Evolutionary conservation across 1,140 invertebrate species (phyloP).

Genomic region (Scaptomyza hsui): DNA sequence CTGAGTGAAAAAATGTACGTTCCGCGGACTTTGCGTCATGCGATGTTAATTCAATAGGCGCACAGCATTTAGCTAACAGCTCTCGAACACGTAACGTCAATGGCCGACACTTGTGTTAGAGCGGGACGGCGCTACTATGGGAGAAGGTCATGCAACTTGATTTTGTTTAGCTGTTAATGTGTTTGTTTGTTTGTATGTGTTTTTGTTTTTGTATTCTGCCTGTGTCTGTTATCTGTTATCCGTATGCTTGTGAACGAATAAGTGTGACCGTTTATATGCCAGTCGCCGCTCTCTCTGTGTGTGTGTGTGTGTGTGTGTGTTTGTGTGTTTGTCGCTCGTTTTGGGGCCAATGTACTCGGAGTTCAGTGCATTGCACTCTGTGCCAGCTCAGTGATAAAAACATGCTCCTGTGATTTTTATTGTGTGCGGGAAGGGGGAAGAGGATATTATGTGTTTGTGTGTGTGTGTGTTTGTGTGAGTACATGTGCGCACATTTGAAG

Average conservation of each 20-base stretch:
- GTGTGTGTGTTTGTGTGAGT: background rate
- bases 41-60: constrained; percentile 79
- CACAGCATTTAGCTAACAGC: constrained; percentile 41
- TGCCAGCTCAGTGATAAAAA: constrained; percentile 1
- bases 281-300: background rate
- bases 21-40: constrained; percentile 79
- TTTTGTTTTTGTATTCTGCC: constrained; percentile 8
- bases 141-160: constrained; percentile 54
- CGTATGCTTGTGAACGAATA: constrained; percentile 29
- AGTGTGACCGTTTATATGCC: constrained; percentile 31
- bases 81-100: constrained; percentile 67
- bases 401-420: constrained; percentile 23
- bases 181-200: constrained; percentile 8
- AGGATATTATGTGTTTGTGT: background rate
- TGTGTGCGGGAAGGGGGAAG: too few species aligned
- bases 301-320: constrained; percentile 8
- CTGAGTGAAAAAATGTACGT: constrained; percentile 67
- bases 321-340: constrained; percentile 7
- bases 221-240: constrained; percentile 51
- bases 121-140: constrained; percentile 44
- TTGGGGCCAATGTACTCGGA: constrained; percentile 65
- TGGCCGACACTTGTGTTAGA: constrained; percentile 37
- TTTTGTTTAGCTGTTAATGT: constrained; percentile 8
- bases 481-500: too few species aligned
- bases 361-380: constrained; percentile 67